A percentile compares a stretch with the other conserved stretches of the same genome.
These are phyloP conservation scores for Chydorus sphaericus DNA, from an alignment of 2,888 invertebrate species.

Conservation along the genomic window DNA sequence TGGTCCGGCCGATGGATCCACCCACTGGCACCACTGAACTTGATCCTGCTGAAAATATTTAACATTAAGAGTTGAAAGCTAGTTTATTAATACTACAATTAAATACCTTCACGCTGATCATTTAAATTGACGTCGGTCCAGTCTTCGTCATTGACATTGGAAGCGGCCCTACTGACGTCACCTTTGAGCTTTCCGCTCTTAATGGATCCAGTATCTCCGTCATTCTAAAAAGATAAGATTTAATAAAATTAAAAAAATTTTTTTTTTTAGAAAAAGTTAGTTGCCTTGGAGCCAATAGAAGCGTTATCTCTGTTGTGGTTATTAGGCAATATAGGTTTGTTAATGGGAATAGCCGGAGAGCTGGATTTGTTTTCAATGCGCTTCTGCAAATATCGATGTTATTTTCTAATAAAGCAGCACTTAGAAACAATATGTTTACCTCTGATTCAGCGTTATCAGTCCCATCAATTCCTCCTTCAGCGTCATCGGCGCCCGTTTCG, in stretches of 20 bases:
- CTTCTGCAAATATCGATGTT: neutral
- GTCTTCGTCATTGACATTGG: constrained; percentile 56
- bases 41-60: neutral
- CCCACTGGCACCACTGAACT: neutral
- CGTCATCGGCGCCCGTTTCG: constrained; percentile 41
- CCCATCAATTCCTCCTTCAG: too few species aligned
- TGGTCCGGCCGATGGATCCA: neutral
- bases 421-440: too few species aligned
- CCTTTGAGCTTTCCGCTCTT: neutral
- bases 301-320: constrained; percentile 2
- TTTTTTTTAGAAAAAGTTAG: neutral
- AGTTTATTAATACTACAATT: neutral
- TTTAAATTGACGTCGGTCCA: constrained; percentile 89
- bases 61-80: neutral
- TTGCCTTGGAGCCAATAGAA: neutral
- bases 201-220: constrained; percentile 3
- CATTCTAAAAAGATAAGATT: neutral
- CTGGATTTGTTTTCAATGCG: neutral
- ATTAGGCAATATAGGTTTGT: neutral
- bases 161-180: constrained; percentile 24
- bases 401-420: neutral
- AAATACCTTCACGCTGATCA: constrained; percentile 14
- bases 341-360: neutral
- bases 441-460: constrained; percentile 82
- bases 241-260: neutral